phyloP scores from a whole-genome alignment of 1,140 invertebrate species.

The Formica exsecta region DNA sequence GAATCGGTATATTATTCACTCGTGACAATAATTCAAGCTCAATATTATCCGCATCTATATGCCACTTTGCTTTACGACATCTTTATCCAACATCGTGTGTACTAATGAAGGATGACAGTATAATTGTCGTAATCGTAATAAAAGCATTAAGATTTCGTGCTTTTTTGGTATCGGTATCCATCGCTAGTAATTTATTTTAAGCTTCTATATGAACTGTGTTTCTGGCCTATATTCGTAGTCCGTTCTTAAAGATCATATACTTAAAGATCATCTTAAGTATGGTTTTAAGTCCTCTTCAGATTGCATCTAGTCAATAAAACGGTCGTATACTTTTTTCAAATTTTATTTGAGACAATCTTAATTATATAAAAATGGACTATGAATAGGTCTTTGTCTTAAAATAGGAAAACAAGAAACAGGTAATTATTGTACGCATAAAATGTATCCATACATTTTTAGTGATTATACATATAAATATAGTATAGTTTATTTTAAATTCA shows the following conservation, averaged over 20 bases:
- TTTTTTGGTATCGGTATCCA: slow-evolving; percentile 79
- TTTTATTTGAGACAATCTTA: too few species aligned
- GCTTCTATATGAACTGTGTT: slow-evolving; percentile 82
- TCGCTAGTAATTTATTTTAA: slow-evolving; percentile 79
- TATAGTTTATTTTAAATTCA: not conserved
- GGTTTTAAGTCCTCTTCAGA: too few species aligned
- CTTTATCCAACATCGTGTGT: slow-evolving; percentile 85
- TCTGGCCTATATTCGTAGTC: slow-evolving; percentile 23
- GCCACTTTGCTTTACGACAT: slow-evolving; percentile 76
- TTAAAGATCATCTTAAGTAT: too few species aligned
- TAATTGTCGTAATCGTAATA: slow-evolving; percentile 94
- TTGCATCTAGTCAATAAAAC: too few species aligned
- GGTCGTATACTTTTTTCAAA: too few species aligned
- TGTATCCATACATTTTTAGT: slow-evolving; percentile 12
- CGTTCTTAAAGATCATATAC: too few species aligned
- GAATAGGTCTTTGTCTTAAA: slow-evolving; percentile 59
- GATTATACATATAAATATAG: not conserved
- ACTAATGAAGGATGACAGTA: slow-evolving; percentile 96
- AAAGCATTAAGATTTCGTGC: slow-evolving; percentile 92
- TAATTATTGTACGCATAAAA: not conserved
- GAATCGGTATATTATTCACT: slow-evolving; percentile 81
- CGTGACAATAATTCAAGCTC: slow-evolving; percentile 89
- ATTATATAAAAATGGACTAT: too few species aligned
- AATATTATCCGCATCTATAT: slow-evolving; percentile 69
- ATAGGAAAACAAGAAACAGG: slow-evolving; percentile 3